These are phyloP conservation scores for Capitulum mitella DNA, from an alignment of 2,888 invertebrate species.

Conservation along the genomic window DNA sequence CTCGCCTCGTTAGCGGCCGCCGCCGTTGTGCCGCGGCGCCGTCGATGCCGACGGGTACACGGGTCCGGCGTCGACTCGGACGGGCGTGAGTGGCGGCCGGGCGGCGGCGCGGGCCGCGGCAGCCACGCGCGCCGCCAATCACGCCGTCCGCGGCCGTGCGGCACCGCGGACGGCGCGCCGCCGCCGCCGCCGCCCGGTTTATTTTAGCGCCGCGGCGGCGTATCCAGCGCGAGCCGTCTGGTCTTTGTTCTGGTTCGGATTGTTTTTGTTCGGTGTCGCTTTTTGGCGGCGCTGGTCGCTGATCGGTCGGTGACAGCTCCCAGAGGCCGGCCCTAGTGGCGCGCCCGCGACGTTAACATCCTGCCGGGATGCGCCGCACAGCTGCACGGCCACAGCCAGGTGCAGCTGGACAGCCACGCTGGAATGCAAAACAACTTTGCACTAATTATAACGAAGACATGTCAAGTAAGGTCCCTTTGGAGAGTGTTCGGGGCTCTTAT, in stretches of 20 bases:
- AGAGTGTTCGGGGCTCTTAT: too few species aligned
- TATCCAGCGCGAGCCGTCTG: background rate
- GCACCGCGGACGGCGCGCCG: background rate
- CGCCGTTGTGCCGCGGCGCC: too few species aligned
- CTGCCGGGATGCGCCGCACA: too few species aligned
- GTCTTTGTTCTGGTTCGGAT: background rate
- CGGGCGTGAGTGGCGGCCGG: background rate
- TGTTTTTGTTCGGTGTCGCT: background rate
- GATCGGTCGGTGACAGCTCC: too few species aligned
- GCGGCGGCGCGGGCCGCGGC: background rate
- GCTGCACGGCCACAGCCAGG: too few species aligned
- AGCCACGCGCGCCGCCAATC: background rate
- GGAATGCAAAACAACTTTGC: too few species aligned
- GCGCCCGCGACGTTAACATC: too few species aligned
- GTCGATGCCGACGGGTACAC: background rate
- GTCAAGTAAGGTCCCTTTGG: too few species aligned
- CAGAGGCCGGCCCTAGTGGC: too few species aligned
- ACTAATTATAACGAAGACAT: too few species aligned
- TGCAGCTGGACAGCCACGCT: too few species aligned
- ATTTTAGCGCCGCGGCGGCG: background rate
- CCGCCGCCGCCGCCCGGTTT: background rate
- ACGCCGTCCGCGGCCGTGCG: background rate
- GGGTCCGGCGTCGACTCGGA: background rate
- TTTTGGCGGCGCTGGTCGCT: background rate
- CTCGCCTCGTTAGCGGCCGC: too few species aligned